These are phyloP conservation scores for Parazoanthus darwini DNA, from an alignment of 92 coral and sea anemone genomes.

Conservation along the genomic window DNA sequence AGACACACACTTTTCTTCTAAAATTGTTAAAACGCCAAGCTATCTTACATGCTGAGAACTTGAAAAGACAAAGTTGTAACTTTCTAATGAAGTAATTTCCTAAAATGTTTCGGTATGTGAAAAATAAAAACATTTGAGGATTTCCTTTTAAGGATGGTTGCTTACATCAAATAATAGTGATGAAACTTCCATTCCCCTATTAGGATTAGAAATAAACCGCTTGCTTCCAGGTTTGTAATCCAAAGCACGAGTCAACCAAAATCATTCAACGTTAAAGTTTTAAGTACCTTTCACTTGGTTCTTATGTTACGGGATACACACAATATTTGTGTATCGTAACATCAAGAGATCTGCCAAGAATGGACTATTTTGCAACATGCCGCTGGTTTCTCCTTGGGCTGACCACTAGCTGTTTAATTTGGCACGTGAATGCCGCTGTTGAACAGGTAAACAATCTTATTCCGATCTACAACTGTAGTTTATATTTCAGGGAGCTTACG, in stretches of 20 bases:
- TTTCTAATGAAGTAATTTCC: background rate
- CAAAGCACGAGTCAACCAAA: background rate
- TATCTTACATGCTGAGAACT: too few species aligned
- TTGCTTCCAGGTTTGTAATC: background rate
- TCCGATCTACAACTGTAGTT: too few species aligned
- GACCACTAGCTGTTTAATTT: background rate
- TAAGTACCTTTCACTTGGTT: background rate
- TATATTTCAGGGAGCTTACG: too few species aligned
- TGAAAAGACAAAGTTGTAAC: too few species aligned
- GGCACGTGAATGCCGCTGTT: background rate
- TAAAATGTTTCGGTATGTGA: background rate
- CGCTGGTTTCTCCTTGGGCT: background rate
- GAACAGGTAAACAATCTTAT: background rate
- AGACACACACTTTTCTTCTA: too few species aligned
- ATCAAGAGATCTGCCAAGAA: background rate
- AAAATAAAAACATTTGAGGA: background rate
- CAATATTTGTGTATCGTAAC: background rate
- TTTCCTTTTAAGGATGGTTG: background rate
- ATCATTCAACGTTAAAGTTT: background rate
- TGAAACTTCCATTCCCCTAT: background rate
- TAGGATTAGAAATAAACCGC: background rate
- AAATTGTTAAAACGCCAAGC: too few species aligned
- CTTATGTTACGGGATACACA: background rate
- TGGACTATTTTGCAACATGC: background rate
- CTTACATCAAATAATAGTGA: background rate